phyloP scores from a whole-genome alignment of 2,888 invertebrate species.

The Diarsia brunnea region DNA sequence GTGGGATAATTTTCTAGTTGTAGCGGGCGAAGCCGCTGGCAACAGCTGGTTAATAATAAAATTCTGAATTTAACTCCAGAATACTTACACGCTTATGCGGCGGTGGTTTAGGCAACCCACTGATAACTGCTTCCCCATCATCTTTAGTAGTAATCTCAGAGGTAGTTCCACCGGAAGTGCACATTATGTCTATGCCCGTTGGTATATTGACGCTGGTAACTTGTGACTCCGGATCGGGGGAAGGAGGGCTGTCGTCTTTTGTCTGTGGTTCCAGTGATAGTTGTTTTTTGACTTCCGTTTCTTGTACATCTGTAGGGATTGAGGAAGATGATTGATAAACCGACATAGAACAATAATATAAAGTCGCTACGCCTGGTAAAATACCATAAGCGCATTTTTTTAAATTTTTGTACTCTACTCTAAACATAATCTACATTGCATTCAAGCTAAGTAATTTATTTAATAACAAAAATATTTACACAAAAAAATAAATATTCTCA shows the following conservation, averaged over 20 bases:
- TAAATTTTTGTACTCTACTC: too few relatives aligned
- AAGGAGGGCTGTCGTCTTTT: background rate
- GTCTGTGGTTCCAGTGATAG: background rate
- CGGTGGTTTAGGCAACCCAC: constrained; percentile 70
- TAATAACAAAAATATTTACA: too few relatives aligned
- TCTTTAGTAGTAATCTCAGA: constrained; percentile 69
- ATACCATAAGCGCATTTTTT: too few relatives aligned
- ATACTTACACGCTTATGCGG: constrained; percentile 70
- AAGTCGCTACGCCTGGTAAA: too few relatives aligned
- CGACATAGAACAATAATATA: background rate
- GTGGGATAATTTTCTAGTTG: too few relatives aligned
- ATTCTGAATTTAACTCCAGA: too few relatives aligned
- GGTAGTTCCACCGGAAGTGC: constrained; percentile 61
- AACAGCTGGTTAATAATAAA: too few relatives aligned
- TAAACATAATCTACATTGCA: too few relatives aligned
- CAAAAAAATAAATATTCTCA: too few relatives aligned
- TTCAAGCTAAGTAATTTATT: too few relatives aligned
- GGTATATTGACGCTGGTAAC: constrained; percentile 67
- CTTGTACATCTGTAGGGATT: constrained; percentile 48
- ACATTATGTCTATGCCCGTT: constrained; percentile 70
- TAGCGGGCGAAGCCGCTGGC: too few relatives aligned
- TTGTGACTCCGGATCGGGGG: background rate
- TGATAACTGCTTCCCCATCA: constrained; percentile 72
- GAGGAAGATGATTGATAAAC: background rate
- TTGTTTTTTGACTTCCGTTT: constrained; percentile 30